Evolutionary conservation across 2,113 vertebrate species (phyloP).

Genomic region (Mormoops blainvillei): DNA sequence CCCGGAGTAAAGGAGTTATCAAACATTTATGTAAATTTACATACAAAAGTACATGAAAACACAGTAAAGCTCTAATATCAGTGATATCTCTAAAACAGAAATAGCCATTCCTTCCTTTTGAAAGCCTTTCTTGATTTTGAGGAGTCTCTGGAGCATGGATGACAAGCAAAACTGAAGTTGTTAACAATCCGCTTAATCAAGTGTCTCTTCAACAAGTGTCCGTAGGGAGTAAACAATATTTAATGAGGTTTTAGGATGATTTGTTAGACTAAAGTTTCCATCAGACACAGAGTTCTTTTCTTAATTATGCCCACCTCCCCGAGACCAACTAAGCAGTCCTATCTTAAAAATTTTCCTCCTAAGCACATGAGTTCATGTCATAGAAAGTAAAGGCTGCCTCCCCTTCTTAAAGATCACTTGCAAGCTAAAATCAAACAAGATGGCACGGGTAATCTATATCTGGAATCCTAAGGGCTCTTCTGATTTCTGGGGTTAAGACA

Average conservation of each 20-base stretch:
- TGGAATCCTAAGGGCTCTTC: neutral
- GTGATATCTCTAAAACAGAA: neutral
- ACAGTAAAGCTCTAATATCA: neutral
- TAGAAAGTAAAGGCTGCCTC: neutral
- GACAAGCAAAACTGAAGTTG: constrained; percentile 44
- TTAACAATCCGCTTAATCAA: constrained; percentile 54
- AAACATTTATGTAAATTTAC: neutral
- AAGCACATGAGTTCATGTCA: neutral
- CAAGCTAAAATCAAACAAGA: neutral
- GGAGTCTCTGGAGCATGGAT: neutral
- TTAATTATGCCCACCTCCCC: constrained; percentile 31
- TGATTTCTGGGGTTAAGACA: neutral
- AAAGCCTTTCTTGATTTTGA: constrained; percentile 30
- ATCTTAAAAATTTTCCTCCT: constrained; percentile 1
- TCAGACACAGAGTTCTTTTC: constrained; percentile 29
- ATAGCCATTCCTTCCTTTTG: neutral
- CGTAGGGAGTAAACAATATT: constrained; percentile 26
- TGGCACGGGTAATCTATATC: neutral
- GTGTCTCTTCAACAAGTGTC: constrained; percentile 23
- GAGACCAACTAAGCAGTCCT: constrained; percentile 3
- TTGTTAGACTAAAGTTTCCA: constrained; percentile 51
- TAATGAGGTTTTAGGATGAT: constrained; percentile 57
- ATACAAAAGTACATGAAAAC: neutral
- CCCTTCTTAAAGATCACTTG: neutral
- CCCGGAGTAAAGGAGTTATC: neutral